These are phyloP conservation scores for Riparia riparia DNA, from an alignment of 2,113 vertebrate species.

Conservation along the genomic window DNA sequence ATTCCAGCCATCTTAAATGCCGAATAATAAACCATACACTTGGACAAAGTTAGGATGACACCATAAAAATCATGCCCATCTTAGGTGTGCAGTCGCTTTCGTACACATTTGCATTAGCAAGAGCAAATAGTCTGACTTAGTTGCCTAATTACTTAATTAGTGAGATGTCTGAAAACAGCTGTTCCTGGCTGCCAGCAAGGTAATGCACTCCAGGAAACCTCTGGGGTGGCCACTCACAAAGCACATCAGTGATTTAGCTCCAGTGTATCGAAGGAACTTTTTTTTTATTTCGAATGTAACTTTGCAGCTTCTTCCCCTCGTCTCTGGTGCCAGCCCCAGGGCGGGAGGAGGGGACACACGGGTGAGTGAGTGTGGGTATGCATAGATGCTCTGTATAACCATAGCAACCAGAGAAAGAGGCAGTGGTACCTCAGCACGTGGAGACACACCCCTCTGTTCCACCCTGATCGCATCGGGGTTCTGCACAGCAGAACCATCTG, in stretches of 20 bases:
- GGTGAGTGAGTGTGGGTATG: neutral
- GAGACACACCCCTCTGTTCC: neutral
- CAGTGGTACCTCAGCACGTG: neutral
- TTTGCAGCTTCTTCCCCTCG: neutral
- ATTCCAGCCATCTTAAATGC: neutral
- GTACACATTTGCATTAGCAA: neutral
- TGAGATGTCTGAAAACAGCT: neutral
- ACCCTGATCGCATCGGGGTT: neutral
- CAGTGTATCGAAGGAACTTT: neutral
- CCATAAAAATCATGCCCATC: neutral
- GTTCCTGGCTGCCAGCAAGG: neutral
- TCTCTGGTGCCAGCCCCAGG: rapidly evolving
- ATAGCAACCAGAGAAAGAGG: neutral
- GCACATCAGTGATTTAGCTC: neutral
- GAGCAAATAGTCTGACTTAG: neutral
- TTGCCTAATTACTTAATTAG: slow-evolving; percentile 11
- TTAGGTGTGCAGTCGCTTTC: neutral
- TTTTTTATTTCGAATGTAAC: neutral
- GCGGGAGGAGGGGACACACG: rapidly evolving
- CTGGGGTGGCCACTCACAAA: neutral
- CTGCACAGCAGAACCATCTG: neutral
- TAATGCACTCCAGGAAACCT: neutral
- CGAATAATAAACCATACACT: neutral
- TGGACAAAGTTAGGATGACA: neutral
- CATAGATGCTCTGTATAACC: neutral